A percentile compares a stretch with the other conserved stretches of the same genome.
phyloP scores from a whole-genome alignment of 1,140 invertebrate species.

The Lethrus apterus region DNA sequence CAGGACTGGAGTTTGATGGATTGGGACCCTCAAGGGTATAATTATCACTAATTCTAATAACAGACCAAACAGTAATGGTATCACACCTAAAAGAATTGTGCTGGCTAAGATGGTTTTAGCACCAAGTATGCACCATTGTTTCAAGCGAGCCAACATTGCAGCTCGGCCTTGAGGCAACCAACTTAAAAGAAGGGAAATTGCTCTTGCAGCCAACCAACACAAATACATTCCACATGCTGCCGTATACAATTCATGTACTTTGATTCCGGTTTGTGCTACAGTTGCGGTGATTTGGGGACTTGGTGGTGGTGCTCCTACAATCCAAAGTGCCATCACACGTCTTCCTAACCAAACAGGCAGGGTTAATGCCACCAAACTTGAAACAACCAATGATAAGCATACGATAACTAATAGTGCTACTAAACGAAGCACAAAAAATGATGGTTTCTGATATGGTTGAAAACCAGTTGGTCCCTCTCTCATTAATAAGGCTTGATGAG shows the following conservation, averaged over 20 bases:
- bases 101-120: constrained; percentile 65
- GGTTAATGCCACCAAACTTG: constrained; percentile 75
- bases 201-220: constrained; percentile 80
- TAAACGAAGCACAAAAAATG: constrained; percentile 73
- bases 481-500: constrained; percentile 73
- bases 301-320: constrained; percentile 49
- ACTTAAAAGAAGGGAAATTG: constrained; percentile 67
- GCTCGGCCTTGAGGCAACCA: constrained; percentile 84
- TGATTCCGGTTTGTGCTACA: constrained; percentile 48
- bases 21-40: constrained; percentile 83
- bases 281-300: constrained; percentile 31
- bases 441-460: constrained; percentile 81
- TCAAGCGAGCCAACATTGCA: constrained; percentile 64
- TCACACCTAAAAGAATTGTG: constrained; percentile 76
- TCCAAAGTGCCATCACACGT: constrained; percentile 79
- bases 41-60: constrained; percentile 87
- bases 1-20: constrained; percentile 89
- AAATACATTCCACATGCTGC: constrained; percentile 89
- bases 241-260: constrained; percentile 93
- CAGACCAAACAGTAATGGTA: constrained; percentile 88
- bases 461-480: constrained; percentile 61
- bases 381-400: constrained; percentile 75
- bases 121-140: constrained; percentile 64
- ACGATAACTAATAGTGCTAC: constrained; percentile 70
- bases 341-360: constrained; percentile 87